Evolutionary conservation across 2,113 vertebrate species (phyloP).

Genomic region (Siniperca knerii): DNA sequence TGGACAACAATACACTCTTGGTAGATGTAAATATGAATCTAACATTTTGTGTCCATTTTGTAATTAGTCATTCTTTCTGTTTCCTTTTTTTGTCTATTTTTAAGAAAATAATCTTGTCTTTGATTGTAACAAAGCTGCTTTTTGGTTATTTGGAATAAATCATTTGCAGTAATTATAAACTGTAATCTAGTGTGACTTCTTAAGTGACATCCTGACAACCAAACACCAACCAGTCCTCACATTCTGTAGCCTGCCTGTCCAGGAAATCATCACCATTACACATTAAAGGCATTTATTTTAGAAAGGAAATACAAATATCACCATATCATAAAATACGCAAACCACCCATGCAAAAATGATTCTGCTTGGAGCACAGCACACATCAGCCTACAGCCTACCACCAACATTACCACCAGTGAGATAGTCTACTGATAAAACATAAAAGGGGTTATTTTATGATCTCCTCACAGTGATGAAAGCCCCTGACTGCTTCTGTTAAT

Average conservation of each 20-base stretch:
- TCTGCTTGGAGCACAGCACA: neutral
- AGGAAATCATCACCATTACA: constrained; percentile 9
- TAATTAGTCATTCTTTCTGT: neutral
- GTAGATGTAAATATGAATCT: neutral
- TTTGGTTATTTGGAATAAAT: constrained; percentile 19
- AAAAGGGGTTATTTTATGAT: constrained; percentile 15
- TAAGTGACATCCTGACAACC: neutral
- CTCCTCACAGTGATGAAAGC: neutral
- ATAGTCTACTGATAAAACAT: constrained; percentile 6
- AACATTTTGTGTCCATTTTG: neutral
- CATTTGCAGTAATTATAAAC: neutral
- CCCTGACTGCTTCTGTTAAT: neutral
- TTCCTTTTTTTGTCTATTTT: neutral
- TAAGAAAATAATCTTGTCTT: neutral
- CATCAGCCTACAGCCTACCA: neutral
- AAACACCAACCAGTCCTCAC: neutral
- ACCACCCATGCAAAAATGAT: neutral
- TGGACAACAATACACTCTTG: neutral
- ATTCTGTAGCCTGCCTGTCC: neutral
- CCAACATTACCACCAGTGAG: constrained; percentile 5
- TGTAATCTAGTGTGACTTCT: neutral
- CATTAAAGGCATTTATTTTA: constrained; percentile 27
- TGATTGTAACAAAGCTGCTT: neutral
- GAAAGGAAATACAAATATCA: neutral
- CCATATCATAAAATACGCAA: neutral